Conservation (phyloP, 1,140 invertebrate species). For the Yoshiicerus persimilis region DNA sequence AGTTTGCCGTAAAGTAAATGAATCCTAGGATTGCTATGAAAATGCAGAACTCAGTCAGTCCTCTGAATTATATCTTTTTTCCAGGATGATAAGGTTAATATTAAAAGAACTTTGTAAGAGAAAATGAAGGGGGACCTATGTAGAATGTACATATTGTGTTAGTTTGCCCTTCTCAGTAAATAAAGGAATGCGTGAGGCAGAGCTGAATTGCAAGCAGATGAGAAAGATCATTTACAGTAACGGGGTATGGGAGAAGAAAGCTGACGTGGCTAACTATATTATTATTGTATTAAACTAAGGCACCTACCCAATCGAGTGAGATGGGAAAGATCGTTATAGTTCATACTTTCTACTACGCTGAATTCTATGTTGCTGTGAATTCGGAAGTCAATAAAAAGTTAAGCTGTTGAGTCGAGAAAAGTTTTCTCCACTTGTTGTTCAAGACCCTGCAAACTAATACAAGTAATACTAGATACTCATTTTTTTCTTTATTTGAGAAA, state of each 20-base stretch:
- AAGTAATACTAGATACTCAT: background rate
- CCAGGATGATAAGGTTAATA: background rate
- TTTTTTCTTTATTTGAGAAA: background rate
- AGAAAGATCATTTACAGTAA: background rate
- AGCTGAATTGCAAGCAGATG: background rate
- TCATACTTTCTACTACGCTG: background rate
- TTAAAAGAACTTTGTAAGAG: background rate
- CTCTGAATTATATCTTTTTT: too few relatives aligned
- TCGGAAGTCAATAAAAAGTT: background rate
- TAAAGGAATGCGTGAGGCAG: background rate
- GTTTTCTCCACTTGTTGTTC: background rate
- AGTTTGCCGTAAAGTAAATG: too few relatives aligned
- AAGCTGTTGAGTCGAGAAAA: background rate
- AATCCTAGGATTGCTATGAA: background rate
- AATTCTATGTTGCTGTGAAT: background rate
- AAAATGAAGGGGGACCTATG: too few relatives aligned
- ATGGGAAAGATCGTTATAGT: background rate
- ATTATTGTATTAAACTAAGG: background rate
- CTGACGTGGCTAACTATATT: background rate
- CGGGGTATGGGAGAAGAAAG: background rate
- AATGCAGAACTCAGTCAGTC: too few relatives aligned
- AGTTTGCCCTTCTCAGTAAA: background rate
- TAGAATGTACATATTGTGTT: background rate
- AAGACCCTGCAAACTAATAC: background rate
- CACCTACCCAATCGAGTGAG: background rate